Percentiles rank a stretch among this genome's conserved stretches.
Conservation (phyloP, 2,797 vertebrate genomes). For the Anabacerthia variegaticeps region DNA sequence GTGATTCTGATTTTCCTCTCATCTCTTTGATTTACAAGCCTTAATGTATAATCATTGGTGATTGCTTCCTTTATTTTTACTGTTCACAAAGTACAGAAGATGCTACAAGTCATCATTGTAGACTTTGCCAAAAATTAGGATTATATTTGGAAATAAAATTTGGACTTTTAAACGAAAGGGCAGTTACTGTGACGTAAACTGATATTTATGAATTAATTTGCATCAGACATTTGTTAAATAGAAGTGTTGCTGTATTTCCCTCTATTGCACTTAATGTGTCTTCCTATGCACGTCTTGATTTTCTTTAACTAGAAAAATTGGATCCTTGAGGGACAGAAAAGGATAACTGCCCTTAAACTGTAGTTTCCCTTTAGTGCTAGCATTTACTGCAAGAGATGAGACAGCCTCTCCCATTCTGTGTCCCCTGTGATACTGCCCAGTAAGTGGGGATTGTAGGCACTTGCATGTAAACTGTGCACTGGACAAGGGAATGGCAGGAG, state of each 20-base stretch:
- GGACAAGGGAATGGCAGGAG: not conserved
- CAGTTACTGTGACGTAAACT: not conserved
- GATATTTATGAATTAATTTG: not conserved
- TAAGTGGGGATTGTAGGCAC: not conserved
- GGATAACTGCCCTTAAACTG: not conserved
- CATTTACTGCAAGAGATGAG: not conserved
- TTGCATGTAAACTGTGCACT: rapidly evolving
- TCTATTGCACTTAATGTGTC: not conserved
- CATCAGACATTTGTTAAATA: not conserved
- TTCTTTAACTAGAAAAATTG: not conserved
- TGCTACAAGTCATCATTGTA: not conserved
- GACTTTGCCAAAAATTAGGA: not conserved
- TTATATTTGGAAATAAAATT: not conserved
- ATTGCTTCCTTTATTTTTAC: not conserved
- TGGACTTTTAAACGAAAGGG: not conserved
- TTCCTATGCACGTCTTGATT: not conserved
- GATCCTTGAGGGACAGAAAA: not conserved
- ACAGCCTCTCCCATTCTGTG: not conserved
- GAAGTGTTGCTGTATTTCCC: not conserved
- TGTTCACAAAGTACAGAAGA: not conserved
- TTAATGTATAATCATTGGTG: not conserved
- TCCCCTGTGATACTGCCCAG: not conserved
- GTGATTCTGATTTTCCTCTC: not conserved
- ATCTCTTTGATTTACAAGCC: not conserved
- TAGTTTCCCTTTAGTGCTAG: not conserved